Percentiles rank a stretch among this genome's conserved stretches.
Evolutionary conservation across 2,113 vertebrate species (phyloP).

Genomic region (Hucho hucho): DNA sequence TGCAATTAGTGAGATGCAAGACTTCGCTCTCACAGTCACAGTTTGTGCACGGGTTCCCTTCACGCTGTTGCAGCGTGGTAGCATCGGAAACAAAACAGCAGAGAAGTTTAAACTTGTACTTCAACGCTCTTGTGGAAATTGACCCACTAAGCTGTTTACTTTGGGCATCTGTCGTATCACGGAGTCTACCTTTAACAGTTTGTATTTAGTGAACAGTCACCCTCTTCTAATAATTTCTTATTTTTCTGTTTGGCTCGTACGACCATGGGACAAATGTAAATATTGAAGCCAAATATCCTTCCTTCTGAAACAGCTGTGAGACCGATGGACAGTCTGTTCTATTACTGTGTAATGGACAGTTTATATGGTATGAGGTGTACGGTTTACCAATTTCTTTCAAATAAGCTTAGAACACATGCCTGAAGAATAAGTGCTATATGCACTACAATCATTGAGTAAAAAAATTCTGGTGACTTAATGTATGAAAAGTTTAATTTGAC

Average conservation of each 20-base stretch:
- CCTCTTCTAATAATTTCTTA: constrained; percentile 28
- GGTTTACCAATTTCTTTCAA: neutral
- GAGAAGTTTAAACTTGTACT: too few relatives aligned
- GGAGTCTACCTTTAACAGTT: neutral
- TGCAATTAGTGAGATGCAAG: too few relatives aligned
- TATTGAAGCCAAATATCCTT: constrained; percentile 44
- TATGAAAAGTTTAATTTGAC: neutral
- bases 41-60: too few relatives aligned
- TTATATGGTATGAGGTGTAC: too few relatives aligned
- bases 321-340: constrained; percentile 27
- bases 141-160: too few relatives aligned
- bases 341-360: constrained; percentile 64
- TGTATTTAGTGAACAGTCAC: constrained; percentile 21
- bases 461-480: neutral
- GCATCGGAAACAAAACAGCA: too few relatives aligned
- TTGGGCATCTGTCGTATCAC: too few relatives aligned
- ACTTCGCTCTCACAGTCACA: too few relatives aligned
- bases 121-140: too few relatives aligned
- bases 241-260: constrained; percentile 19
- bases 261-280: constrained; percentile 16
- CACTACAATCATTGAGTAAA: neutral
- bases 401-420: neutral
- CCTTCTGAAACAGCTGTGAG: constrained; percentile 7
- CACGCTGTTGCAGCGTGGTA: too few relatives aligned
- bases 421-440: neutral